Base-by-base conservation (phyloP, 2,113 vertebrate species). In the Arenaria interpres region DNA sequence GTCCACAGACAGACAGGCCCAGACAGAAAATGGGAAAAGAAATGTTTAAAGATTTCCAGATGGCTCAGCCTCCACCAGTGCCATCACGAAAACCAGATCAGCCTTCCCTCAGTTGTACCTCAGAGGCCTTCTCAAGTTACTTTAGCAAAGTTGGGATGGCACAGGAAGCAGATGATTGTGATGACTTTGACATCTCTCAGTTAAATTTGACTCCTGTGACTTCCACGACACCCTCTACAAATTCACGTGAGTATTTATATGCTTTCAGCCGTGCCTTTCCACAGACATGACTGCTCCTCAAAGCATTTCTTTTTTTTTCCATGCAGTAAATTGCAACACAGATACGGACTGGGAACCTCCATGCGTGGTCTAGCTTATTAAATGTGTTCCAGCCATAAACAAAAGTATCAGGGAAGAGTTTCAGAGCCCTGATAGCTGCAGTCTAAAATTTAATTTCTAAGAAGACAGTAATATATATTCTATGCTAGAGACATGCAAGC, bases 171-270 rank as follows among this genome's bases (percentile, higher is more conserved):
- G 99, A 99, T 78, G 99, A 99, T 98, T 99, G 99, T 97, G 99
- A 99, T 85, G 99, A 99, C 98, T 99, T 99, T 86, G 99, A 99
- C 98, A 99, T 99, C 98, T 99, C 99, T 94, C 99, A 99, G 97
- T 98, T 99, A 98, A 99, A 99, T 97, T 98, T 99, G 98, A 99
- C 99, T 59, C 99, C 99, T 51, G 99, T 99, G 98, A 99, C 99
- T 95, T 99, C 99, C 95, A 99, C 99, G 10, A 99, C 99, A 23
- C 99, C 99, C 39, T 99, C 99, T 74, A 99, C 99, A 94, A 99
- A 99, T 97, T 99, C 99, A 97, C 99, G 99, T 99, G 97, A 99
- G 99, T 98, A 85, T 66, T 77, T 41, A 9, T 25, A 13, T n/a
- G 24, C 68, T 94, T 85, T 87, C 45, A 72, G 46, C 56, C 30